Percentiles rank a stretch among this genome's conserved stretches.
These are phyloP conservation scores for Ridgeia piscesae DNA, from an alignment of 1,140 invertebrate species.

Conservation along the genomic window DNA sequence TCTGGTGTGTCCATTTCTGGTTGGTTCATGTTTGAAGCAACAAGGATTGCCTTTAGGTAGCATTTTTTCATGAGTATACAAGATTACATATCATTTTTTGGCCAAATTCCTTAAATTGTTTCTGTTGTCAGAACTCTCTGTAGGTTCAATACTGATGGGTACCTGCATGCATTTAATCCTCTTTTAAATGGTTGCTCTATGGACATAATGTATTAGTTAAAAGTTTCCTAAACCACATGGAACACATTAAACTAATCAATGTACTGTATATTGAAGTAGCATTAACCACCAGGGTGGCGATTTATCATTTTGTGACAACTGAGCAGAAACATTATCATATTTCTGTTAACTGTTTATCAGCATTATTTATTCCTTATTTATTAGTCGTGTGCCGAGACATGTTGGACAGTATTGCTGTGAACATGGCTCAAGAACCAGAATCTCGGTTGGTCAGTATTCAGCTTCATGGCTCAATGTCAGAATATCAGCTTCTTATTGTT, in stretches of 20 bases:
- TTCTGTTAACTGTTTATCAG: neutral
- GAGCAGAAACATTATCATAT: neutral
- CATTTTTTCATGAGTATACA: neutral
- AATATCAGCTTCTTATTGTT: neutral
- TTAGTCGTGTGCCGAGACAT: neutral
- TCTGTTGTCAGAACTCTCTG: no score
- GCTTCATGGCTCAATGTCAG: neutral
- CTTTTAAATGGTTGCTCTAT: neutral
- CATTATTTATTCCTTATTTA: neutral
- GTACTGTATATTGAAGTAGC: neutral
- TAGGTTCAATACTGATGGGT: neutral
- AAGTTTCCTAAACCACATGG: neutral
- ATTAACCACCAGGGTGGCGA: neutral
- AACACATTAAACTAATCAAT: neutral
- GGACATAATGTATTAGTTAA: neutral
- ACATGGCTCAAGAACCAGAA: no score
- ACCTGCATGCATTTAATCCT: neutral
- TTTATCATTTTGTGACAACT: neutral
- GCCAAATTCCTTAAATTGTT: neutral
- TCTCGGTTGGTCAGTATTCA: neutral
- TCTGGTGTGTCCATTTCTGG: neutral
- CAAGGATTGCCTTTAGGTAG: neutral
- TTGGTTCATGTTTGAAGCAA: neutral
- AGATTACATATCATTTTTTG: neutral
- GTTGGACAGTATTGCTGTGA: neutral